A percentile compares a stretch with the other conserved stretches of the same genome.
Conservation (phyloP, 2,797 vertebrate species). For the Holocentrus rufus region DNA sequence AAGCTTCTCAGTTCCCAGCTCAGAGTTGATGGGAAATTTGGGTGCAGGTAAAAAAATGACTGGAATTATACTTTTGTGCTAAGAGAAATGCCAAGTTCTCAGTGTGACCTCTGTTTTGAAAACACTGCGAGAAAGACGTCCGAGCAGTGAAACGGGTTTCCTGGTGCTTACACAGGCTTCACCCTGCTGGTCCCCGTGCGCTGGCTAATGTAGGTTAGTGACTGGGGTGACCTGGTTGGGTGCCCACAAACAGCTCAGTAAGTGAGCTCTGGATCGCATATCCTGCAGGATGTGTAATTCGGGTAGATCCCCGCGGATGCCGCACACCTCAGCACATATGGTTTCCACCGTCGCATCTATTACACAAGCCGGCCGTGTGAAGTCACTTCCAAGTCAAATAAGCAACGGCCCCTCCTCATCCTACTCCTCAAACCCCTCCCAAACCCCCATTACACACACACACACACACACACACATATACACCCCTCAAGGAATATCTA, state of each 20-base stretch:
- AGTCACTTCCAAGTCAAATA: slow-evolving; percentile 88
- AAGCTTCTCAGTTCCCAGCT: no score
- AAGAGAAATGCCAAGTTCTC: not conserved
- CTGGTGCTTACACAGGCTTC: not conserved
- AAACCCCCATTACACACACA: slow-evolving; percentile 26
- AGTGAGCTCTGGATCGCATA: slow-evolving; percentile 44
- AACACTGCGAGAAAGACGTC: not conserved
- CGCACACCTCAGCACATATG: slow-evolving; percentile 79
- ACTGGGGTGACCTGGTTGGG: slow-evolving; percentile 7
- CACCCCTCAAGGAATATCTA: slow-evolving; percentile 79
- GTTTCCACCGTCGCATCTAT: slow-evolving; percentile 68
- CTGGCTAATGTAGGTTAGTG: slow-evolving; percentile 16
- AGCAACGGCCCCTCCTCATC: slow-evolving; percentile 64
- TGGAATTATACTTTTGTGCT: no score
- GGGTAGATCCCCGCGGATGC: slow-evolving; percentile 61
- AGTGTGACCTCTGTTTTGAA: not conserved
- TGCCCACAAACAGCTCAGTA: slow-evolving; percentile 20
- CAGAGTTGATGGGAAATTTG: no score
- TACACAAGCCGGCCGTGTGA: slow-evolving; percentile 76
- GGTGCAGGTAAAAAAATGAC: no score
- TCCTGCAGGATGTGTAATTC: slow-evolving; percentile 63
- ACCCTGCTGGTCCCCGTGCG: not conserved
- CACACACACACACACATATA: slow-evolving; percentile 25
- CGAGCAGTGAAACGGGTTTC: not conserved
- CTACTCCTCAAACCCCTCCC: slow-evolving; percentile 32